Base-by-base conservation (phyloP, 2,888 invertebrate species). In the Liopterus haemorrhoidalis region DNA sequence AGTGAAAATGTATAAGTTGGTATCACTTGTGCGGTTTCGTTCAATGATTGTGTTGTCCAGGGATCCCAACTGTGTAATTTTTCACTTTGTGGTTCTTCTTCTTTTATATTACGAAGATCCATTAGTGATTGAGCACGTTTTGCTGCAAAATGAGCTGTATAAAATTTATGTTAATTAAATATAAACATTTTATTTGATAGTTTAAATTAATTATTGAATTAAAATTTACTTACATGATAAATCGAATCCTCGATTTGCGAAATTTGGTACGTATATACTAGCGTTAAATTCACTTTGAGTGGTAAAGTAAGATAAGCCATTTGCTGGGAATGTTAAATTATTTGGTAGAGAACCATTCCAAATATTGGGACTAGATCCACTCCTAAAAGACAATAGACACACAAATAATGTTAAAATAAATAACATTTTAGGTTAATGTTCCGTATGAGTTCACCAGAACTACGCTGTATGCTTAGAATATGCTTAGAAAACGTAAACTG, bases 241-340 rank as follows among this genome's bases (percentile, higher is more conserved):
- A 16, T 45, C 45, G 11, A 33, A 45, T 25, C 19, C 32, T 45
- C 45, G 38, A 19, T 45, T 38, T 4, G 42, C 42, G 14, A 41
- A 31, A 35, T 31, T 49, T 15, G 67, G 65, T 48, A 65, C 57
- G 45, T 63, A 67, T 21, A 66, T 61, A 52, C 65, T 66, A n/a
- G 69, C 69, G 50, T 69, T 68, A 49, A 69, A 69, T 59, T 69
- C 69, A 44, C 67, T 68, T 51, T 63, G 64, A 0, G 66, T 63
- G 8, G 64, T 62, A 35, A 59, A 64, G 54, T 61, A 64, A 45
- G 65, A 65, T 49, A 61, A 66, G 3, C 63, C 63, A 19, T 65
- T 65, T 41, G 58, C 60, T 18, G 62, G 59, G 32, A 60, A 41
- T 12, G 59, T 53, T 49, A 65, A 44, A 52, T 65, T 67, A 50